These are phyloP conservation scores for Nycteola revayana DNA, from an alignment of 2,888 invertebrate genomes.

Conservation along the genomic window DNA sequence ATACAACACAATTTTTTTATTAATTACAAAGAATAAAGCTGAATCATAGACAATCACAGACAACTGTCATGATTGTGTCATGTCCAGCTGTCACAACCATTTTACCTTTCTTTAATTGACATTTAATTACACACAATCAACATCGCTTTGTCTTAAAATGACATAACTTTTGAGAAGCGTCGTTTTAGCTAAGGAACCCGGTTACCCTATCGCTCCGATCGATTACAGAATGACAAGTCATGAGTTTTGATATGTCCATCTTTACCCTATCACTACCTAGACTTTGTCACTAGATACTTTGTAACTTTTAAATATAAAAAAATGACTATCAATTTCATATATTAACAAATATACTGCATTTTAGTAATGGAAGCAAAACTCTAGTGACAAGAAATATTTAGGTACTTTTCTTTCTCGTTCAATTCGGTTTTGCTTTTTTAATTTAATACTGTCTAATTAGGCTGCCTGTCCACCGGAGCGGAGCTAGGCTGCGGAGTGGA, in stretches of 20 bases:
- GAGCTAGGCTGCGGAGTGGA: too few relatives aligned
- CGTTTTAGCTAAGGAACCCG: slow-evolving; percentile 47
- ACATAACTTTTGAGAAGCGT: slow-evolving; percentile 33
- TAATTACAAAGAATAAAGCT: too few relatives aligned
- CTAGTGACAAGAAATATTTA: too few relatives aligned
- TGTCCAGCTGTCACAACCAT: not conserved
- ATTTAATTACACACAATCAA: slow-evolving; percentile 10
- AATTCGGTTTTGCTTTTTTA: too few relatives aligned
- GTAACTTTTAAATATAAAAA: too few relatives aligned
- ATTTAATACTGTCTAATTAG: too few relatives aligned
- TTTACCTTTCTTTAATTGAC: slow-evolving; percentile 27
- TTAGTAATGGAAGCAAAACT: too few relatives aligned
- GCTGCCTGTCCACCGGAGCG: too few relatives aligned
- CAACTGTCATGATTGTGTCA: slow-evolving; percentile 2
- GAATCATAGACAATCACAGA: not conserved
- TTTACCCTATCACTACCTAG: slow-evolving; percentile 31
- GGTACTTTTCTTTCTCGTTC: too few relatives aligned
- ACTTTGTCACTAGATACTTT: too few relatives aligned
- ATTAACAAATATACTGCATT: too few relatives aligned
- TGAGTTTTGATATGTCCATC: slow-evolving; percentile 59
- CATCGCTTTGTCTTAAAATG: slow-evolving; percentile 1
- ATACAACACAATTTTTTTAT: not conserved
- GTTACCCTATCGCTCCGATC: slow-evolving; percentile 58
- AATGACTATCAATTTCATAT: too few relatives aligned
- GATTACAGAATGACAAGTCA: slow-evolving; percentile 35